Evolutionary conservation across 2,888 invertebrate genomes (phyloP), one percentile per base, ranked within the genome.

Genomic region (Geophilus truncorum): DNA sequence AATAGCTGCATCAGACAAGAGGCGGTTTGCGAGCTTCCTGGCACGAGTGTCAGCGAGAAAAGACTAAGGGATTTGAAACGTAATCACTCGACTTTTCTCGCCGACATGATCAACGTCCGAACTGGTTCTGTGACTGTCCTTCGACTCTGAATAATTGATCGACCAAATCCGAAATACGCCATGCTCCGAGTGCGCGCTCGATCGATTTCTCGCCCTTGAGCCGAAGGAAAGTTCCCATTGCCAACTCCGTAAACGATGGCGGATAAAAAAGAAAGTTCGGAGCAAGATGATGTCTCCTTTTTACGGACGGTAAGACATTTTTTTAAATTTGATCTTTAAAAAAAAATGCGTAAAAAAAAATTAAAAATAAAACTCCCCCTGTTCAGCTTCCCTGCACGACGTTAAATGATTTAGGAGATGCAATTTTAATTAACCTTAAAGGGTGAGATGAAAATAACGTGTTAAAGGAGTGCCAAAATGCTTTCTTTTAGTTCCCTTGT

Each of bases 241-340:
- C 70, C 70, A 70, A 77, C 32, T 32, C 10, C 45, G 40, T 77
- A 36, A 51, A 32, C 62, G 70, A 96, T 96, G 95, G 95, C 95
- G 87, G 95, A 96, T 90, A 93, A 93, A 87, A 96, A 96, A 89
- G 96, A 95, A 87, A 94, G 96, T 84, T 97, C 97, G 87, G 98
- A 98, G 90, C 98, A 98, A 90, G 98, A 98, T 93, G 98, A 98
- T 92, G 97, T 98, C 89, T 98, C 98, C 88, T 98, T 98, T 91
- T 92, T 98, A 86, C 93, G 98, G 86, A 98, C 98, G 92, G 98
- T 98, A 89, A 93, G 94, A 90, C n/a, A 51, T 1, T 21, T 51
- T 9, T 45, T 0, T 15, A 15, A 18, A n/a, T 45, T 15, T n/a
- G 2, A 15, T 18, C 18, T 18, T 1, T 51, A n/a, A n/a, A 51